These are phyloP conservation scores for Manacus vitellinus DNA, from an alignment of 2,113 vertebrate species.

Conservation along the genomic window DNA sequence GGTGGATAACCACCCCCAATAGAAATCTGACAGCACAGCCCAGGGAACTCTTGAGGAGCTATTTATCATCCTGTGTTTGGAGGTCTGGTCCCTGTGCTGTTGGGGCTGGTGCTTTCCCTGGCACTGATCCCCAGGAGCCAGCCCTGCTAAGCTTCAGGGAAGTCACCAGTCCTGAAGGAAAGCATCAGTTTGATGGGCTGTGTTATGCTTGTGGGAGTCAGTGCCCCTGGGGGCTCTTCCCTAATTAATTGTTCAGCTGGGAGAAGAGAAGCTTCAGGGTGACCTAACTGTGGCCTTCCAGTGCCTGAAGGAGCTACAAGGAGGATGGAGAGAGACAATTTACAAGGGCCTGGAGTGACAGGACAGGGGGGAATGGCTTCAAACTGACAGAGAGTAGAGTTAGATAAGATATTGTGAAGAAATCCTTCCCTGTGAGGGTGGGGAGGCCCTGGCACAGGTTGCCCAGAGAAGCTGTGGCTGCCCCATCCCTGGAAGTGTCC, in stretches of 20 bases:
- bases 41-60: slow-evolving; percentile 45
- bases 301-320: not conserved
- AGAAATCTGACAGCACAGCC: not conserved
- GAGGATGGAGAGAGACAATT: not conserved
- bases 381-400: not conserved
- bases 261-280: not conserved
- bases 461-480: not conserved
- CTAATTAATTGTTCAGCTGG: not conserved
- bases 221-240: not conserved
- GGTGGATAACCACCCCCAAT: not conserved
- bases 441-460: not conserved
- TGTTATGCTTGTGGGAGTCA: not conserved
- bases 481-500: not conserved
- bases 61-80: slow-evolving; percentile 47
- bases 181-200: not conserved
- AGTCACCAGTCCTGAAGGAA: not conserved
- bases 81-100: slow-evolving; percentile 31
- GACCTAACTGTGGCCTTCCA: not conserved
- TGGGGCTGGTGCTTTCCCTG: slow-evolving; percentile 12
- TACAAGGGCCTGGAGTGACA: not conserved
- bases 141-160: not conserved
- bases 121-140: not conserved
- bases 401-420: not conserved
- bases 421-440: not conserved
- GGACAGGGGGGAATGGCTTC: not conserved